Base-by-base conservation (phyloP, 2,888 invertebrate species). In the Drosophila parthenogenetica region DNA sequence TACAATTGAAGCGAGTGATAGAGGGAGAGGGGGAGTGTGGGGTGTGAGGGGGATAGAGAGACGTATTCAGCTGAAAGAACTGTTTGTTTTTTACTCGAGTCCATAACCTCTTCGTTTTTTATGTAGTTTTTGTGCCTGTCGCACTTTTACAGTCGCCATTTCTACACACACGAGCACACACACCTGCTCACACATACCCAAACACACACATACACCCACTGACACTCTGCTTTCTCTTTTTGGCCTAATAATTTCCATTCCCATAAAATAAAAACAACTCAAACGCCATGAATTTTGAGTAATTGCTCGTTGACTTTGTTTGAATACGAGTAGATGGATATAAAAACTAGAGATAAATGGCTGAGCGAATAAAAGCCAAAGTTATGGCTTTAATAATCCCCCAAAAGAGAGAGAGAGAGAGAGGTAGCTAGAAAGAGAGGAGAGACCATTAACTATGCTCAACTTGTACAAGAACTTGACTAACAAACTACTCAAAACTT, bases 41-140 rank as follows among this genome's bases (percentile, higher is more conserved):
- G 4, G 19, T 2, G 8, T 8, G 11, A 39, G 22, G 5, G 25
- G n/a, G 29, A 1, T 3, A 45, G 7, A 22, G n/a, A 25, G 14
- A 10, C 35, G 46, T 46, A 37, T 22, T 17, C 54, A 43, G 32
- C 32, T 10, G 22, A 43, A 43, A 37, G 45, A n/a, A 32, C 7
- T 53, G 43, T 14, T 46, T 22, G 45, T 53, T 66, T 74, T 57
- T 46, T 69, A 35, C 59, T 63, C 51, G 40, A 39, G 25, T 51
- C 29, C 65, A 71, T 59, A 76, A 76, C 66, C 55, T 69, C 14
- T 39, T 48, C 13, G 35, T 16, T 78, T 75, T 77, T 79, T 83
- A 83, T 83, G 74, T 78, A 73, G 77, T 78, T 64, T 69, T 77
- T 53, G 35, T 69, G 58, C 22, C 65, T 61, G 55, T 77, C 67